phyloP scores from a whole-genome alignment of 2,888 invertebrate species.

The Acleris holmiana region DNA sequence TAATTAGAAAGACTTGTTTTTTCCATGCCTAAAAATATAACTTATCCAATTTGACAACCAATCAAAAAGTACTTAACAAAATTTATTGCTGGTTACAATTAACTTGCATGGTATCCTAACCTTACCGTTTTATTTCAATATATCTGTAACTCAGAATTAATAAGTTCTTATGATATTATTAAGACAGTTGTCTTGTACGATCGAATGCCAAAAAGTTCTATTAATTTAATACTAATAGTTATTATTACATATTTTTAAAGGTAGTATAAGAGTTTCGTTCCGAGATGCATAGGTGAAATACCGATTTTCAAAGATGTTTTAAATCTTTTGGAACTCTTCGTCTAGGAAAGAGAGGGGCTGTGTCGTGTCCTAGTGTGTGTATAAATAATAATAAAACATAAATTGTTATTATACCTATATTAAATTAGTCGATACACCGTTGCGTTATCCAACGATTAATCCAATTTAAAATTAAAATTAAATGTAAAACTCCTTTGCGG shows the following conservation, averaged over 20 bases:
- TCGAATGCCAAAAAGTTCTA: constrained; percentile 32
- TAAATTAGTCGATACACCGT: constrained; percentile 41
- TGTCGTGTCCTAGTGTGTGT: constrained; percentile 66
- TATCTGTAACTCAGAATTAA: constrained; percentile 4
- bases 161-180: constrained; percentile 21
- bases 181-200: constrained; percentile 31
- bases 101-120: background rate
- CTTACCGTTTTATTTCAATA: background rate
- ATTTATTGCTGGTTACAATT: background rate
- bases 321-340: constrained; percentile 41
- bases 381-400: constrained; percentile 38
- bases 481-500: constrained; percentile 34
- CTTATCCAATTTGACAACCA: too few relatives aligned
- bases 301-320: constrained; percentile 53
- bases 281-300: constrained; percentile 75
- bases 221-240: constrained; percentile 34
- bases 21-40: too few relatives aligned
- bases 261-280: constrained; percentile 38
- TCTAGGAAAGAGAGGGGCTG: constrained; percentile 56
- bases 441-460: constrained; percentile 26
- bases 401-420: constrained; percentile 43
- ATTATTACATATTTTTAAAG: constrained; percentile 32
- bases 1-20: too few relatives aligned
- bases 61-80: too few relatives aligned
- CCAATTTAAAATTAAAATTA: constrained; percentile 22